Base-by-base conservation (phyloP, 2,797 vertebrate genomes). In the Tamandua tetradactyla region DNA sequence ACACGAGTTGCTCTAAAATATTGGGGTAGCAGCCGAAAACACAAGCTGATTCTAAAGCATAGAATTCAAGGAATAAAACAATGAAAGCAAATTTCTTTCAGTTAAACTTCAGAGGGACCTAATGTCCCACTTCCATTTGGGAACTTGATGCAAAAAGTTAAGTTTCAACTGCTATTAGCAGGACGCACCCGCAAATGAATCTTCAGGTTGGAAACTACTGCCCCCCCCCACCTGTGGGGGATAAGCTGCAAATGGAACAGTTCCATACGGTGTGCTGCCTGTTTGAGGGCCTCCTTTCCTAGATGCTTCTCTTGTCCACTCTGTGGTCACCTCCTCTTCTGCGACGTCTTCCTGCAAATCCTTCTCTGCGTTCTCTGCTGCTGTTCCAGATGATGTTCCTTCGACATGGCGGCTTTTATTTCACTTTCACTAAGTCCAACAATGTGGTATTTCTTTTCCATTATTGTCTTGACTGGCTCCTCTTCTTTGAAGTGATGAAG, bases 231-330 rank as follows among this genome's bases (percentile, higher is more conserved):
- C 99, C 99, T 99, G 98, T 44, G 7, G 44, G 35, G 11, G 44
- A 96, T 97, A 98, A 97, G 98, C 98, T 98, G 98, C 97, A 98
- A 98, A 98, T 91, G 98, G 98, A 98, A 98, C 98, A 98, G 98
- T 98, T 99, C 99, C 99, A 99, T 99, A 99, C 92, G 99, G 99
- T 99, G 99, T 99, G 99, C 99, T 99, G 98, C 98, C 99, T 99
- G 99, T 99, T 99, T 99, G 99, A 99, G 99, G 99, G 97, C 99
- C 99, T 84, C 99, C 99, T 98, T 99, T 99, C 98, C 99, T 99
- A 97, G 99, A 99, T 97, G 99, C 99, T 99, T 99, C 99, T 96
- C 99, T 99, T 99, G 99, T 98, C 99, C 99, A 98, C 98, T 99
- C 98, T 99, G 99, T 99, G 99, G 99, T 99, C 98, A 99, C 99